Base-by-base conservation (phyloP, 2,113 vertebrate species). In the Psephotus haematonotus region DNA sequence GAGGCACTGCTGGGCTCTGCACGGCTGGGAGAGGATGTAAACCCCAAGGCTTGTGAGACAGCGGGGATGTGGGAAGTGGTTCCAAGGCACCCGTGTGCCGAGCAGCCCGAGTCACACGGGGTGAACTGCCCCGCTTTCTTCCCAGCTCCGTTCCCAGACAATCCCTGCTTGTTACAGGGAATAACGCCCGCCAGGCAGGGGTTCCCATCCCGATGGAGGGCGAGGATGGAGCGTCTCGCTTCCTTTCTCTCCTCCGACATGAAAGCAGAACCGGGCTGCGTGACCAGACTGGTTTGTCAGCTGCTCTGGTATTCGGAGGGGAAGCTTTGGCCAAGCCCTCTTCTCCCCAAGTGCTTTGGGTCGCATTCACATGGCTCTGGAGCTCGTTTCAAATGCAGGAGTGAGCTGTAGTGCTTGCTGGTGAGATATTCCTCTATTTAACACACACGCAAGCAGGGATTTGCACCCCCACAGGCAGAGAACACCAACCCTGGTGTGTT, bases 221-320 rank as follows among this genome's bases (percentile, higher is more conserved):
- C 15, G 3, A 49, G 13, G 53, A 3, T 43, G 22, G 4, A 75
- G 37, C 13, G 0, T 29, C 65, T 82, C 1, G 4, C 10, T 69
- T 37, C 67, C 63, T 50, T 74, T 43, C 84, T 47, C 71, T 69
- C 57, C 65, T 10, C 3, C 72, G 72, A 63, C 69, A 11, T 19
- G 49, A 81, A 62, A 70, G 44, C 86, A 52, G 75, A 69, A n/a
- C 76, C 68, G 11, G 53, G 3, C 63, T 80, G 75, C n/a, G 1
- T 65, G 86, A 77, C 83, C 76, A 0, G 7, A 88, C 91, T 90
- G 95, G 88, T 94, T 90, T 63, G 82, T 86, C 88, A 43, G 91
- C 76, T 5, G 53, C 86, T 64, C 67, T 69, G 94, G 41, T 57
- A 52, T 84, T 62, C 4, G 4, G 69, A 47, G 78, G 67, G 72